These are phyloP conservation scores for Drosophila oshimai DNA, from an alignment of 1,140 invertebrate species.

Conservation along the genomic window DNA sequence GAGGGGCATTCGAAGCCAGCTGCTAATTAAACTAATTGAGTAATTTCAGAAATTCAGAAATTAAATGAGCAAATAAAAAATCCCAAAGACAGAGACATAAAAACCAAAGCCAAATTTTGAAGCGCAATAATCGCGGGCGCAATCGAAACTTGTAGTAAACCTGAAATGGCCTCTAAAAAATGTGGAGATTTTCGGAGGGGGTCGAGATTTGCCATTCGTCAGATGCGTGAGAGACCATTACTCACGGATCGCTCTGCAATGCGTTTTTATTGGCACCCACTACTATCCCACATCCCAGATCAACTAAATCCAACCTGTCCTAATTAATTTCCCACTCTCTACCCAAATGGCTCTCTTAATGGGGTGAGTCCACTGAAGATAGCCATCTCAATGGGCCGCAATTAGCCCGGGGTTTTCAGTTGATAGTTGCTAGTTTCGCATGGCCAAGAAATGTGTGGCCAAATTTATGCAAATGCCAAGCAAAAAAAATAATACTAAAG, in stretches of 20 bases:
- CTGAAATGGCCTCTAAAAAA: slow-evolving; percentile 47
- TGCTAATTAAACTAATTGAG: slow-evolving; percentile 81
- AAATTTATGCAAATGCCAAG: slow-evolving; percentile 72
- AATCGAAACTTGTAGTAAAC: slow-evolving; percentile 55
- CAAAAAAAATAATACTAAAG: background rate
- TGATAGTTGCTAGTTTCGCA: slow-evolving; percentile 46
- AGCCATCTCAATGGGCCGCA: slow-evolving; percentile 57
- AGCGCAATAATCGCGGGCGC: slow-evolving; percentile 48
- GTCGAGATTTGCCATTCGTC: background rate
- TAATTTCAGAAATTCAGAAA: slow-evolving; percentile 73
- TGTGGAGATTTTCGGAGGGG: background rate
- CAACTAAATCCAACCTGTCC: slow-evolving; percentile 48
- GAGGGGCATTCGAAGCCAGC: slow-evolving; percentile 50
- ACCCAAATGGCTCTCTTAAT: slow-evolving; percentile 67
- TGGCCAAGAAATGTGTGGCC: slow-evolving; percentile 68
- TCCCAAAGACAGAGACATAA: slow-evolving; percentile 19
- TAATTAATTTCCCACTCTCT: slow-evolving; percentile 73
- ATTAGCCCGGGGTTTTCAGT: slow-evolving; percentile 18
- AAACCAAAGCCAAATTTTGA: slow-evolving; percentile 20
- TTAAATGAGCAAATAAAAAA: slow-evolving; percentile 74
- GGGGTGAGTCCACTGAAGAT: slow-evolving; percentile 42
- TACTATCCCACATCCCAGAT: slow-evolving; percentile 1
- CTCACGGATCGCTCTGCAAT: slow-evolving; percentile 32
- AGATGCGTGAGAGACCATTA: slow-evolving; percentile 32
- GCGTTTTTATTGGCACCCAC: slow-evolving; percentile 52